Conservation (phyloP, 2,113 vertebrate species). For the Hystrix brachyura region DNA sequence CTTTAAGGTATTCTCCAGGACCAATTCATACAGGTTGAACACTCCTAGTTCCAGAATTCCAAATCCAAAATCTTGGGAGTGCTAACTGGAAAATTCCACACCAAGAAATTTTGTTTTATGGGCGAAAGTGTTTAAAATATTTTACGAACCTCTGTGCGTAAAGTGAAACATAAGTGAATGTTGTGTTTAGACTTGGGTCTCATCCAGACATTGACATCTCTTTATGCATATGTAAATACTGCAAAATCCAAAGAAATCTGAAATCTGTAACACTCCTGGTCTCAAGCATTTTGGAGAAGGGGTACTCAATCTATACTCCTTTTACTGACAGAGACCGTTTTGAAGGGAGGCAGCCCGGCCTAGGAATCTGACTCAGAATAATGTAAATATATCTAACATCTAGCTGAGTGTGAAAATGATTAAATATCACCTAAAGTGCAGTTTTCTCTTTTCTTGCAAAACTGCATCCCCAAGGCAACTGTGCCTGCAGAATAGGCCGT, state of each 20-base stretch:
- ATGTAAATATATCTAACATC: not conserved
- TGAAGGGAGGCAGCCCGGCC: not conserved
- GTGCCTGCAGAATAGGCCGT: not conserved
- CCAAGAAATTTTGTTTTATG: not conserved
- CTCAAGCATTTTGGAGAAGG: not conserved
- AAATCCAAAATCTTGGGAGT: not conserved
- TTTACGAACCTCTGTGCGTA: not conserved
- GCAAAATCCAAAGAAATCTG: not conserved
- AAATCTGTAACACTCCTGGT: not conserved
- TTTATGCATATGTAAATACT: not conserved
- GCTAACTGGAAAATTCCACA: not conserved
- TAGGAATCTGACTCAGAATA: not conserved
- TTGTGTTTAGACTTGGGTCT: not conserved
- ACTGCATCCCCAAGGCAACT: not conserved
- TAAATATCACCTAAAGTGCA: not conserved
- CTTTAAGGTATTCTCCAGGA: not conserved
- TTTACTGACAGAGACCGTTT: not conserved
- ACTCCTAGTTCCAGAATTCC: not conserved
- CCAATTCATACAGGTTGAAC: not conserved
- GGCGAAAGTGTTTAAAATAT: not conserved
- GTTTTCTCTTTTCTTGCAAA: constrained; percentile 43
- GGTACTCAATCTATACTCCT: not conserved
- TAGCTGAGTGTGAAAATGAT: not conserved
- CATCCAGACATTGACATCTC: not conserved
- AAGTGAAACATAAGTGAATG: not conserved